Evolutionary conservation across 2,113 vertebrate genomes (phyloP), one percentile per base, ranked within the genome.

Genomic region (Halichoeres trimaculatus): DNA sequence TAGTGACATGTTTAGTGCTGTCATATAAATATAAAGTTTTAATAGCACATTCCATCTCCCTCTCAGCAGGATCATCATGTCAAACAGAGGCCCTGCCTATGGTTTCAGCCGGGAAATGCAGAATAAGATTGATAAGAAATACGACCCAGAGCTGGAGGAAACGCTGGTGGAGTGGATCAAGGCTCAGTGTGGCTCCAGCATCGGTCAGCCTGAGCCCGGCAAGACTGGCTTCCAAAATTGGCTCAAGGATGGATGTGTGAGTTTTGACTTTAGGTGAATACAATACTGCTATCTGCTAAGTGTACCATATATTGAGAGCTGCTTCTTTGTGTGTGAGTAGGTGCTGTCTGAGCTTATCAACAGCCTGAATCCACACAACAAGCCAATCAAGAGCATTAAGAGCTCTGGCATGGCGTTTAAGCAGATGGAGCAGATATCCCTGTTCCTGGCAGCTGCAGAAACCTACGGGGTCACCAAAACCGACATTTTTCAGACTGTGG

Each of bases 401-500:
- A 91, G 60, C 11, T 91, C 94, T 0, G 59, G 70, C 76, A 98
- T 97, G 96, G 97, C 95, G 10, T 99, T 99, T 86, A 98, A 97
- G 90, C 98, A 99, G 93, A 99, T 98, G 98, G 98, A 99, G 78
- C 96, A 95, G 89, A 96, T 99, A 20, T 93, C 97, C 12, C 90
- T 97, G 92, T 99, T 99, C 89, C 95, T 99, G 81, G 93, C 90
- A 70, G 97, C 96, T 0, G 93, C 96, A 0, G 97, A 99, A 86
- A 93, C 82, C 45, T 99, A 97, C 0, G 97, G 98, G 0, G 91
- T 98, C 85, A 94, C 88, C 79, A 97, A 98, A 91, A 96, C 95
- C 0, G 97, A 99, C 68, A 92, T 98, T 22, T 99, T 99, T 90
- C 98, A 99, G 94, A 98, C 98, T 0, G 97, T 99, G 1, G 98